These are phyloP conservation scores for Formicarius rufipectus DNA, from an alignment of 2,113 vertebrate genomes.

Conservation along the genomic window DNA sequence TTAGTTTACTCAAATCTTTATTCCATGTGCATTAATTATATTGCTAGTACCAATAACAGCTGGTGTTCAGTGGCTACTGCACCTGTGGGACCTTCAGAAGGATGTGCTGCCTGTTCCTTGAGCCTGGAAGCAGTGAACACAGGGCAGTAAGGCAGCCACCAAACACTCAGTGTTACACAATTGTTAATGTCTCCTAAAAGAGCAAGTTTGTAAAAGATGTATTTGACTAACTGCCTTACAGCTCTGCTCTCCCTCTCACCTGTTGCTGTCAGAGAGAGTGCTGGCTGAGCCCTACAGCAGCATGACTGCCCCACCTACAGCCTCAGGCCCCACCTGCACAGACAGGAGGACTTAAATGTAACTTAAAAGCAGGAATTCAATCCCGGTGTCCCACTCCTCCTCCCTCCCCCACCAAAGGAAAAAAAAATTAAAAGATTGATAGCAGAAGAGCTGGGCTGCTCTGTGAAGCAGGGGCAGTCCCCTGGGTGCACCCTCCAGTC, in stretches of 20 bases:
- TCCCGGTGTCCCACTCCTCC: background rate
- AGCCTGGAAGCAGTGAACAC: background rate
- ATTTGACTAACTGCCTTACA: background rate
- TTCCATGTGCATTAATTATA: background rate
- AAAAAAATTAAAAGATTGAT: background rate
- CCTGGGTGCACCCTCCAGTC: background rate
- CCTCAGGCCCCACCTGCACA: background rate
- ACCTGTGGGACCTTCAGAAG: background rate
- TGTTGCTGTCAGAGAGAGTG: rapidly evolving
- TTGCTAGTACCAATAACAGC: background rate
- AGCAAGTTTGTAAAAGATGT: background rate
- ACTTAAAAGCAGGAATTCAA: background rate
- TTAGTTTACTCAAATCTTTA: background rate
- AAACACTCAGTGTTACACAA: background rate
- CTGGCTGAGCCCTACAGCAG: background rate
- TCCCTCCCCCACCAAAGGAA: background rate
- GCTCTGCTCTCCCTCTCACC: background rate
- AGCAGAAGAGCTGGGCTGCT: background rate
- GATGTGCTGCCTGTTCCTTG: background rate
- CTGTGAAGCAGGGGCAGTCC: background rate
- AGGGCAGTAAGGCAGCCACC: background rate
- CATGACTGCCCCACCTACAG: background rate
- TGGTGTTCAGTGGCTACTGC: background rate
- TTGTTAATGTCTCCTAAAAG: background rate
- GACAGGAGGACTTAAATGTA: background rate